Percentiles rank a stretch among this genome's conserved stretches.
Conservation (phyloP, 2,797 vertebrate genomes). For the Artibeus lituratus region DNA sequence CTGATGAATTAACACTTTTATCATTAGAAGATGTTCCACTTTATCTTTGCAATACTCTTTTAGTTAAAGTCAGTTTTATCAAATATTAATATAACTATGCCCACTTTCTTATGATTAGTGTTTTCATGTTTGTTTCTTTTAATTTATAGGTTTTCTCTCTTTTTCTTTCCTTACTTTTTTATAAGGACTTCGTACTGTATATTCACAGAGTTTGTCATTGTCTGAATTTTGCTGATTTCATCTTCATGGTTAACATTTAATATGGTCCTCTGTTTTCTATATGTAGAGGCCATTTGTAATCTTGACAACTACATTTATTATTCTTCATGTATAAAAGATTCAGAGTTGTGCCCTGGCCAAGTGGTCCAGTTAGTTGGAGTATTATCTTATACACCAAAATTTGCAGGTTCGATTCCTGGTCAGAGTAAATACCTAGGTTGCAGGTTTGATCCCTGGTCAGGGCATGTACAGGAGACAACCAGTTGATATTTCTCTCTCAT, state of each 20-base stretch:
- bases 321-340: background rate
- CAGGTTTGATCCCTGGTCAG: no score
- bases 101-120: background rate
- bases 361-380: no score
- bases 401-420: no score
- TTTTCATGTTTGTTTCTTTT: background rate
- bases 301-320: background rate
- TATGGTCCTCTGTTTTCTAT: background rate
- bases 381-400: no score
- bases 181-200: background rate
- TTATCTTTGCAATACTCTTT: background rate
- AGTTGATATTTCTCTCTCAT: no score
- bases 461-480: no score
- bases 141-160: background rate
- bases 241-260: background rate
- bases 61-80: background rate
- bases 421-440: no score
- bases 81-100: background rate
- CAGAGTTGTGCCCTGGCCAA: no score
- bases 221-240: background rate
- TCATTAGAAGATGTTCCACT: background rate
- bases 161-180: background rate
- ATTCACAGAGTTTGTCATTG: background rate
- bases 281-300: background rate
- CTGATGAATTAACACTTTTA: background rate